These are phyloP conservation scores for Aphrophora alni DNA, from an alignment of 2,888 invertebrate species.

Conservation along the genomic window DNA sequence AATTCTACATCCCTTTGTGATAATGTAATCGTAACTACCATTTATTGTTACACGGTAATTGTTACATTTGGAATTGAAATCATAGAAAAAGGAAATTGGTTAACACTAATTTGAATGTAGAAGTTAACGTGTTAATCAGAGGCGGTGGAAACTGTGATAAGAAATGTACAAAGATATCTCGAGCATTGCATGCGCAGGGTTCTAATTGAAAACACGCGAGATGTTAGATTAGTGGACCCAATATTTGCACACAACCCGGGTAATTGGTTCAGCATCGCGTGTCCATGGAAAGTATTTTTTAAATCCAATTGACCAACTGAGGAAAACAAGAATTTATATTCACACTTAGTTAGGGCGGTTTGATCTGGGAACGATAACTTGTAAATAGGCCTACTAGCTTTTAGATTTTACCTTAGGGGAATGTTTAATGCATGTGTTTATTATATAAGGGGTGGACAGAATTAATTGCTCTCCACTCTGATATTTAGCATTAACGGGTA, in stretches of 20 bases:
- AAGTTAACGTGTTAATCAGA: not conserved
- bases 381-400: no score
- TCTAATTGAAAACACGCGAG: not conserved
- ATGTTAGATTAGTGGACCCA: not conserved
- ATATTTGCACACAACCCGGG: not conserved
- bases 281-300: no score
- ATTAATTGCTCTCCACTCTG: no score
- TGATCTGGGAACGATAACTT: no score
- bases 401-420: no score
- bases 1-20: not conserved
- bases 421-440: no score
- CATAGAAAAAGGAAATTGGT: not conserved
- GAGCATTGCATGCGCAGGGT: not conserved
- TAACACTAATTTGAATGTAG: conserved; percentile 1
- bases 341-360: not conserved
- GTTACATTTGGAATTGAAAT: not conserved
- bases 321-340: not conserved
- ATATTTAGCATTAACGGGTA: no score
- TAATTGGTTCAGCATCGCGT: no score
- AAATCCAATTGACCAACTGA: no score
- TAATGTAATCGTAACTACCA: not conserved
- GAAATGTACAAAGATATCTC: not conserved
- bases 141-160: not conserved
- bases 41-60: not conserved
- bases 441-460: no score